A percentile compares a stretch with the other conserved stretches of the same genome.
Conservation (phyloP, 1,140 invertebrate genomes). For the Papilio polyxenes region DNA sequence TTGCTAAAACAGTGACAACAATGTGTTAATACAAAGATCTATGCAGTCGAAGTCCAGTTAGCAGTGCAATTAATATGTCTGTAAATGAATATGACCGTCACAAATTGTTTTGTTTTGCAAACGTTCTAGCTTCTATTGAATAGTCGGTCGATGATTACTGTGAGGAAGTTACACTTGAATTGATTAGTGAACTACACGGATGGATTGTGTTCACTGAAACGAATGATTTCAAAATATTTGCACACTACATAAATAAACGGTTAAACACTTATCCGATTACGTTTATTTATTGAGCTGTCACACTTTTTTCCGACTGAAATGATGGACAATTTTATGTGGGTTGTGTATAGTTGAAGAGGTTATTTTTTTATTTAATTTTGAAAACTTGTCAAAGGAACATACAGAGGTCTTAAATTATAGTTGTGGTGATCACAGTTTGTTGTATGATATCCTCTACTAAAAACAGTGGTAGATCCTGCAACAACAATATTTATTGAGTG, state of each 20-base stretch:
- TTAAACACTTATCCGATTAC: not conserved
- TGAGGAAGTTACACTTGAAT: not conserved
- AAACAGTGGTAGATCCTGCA: too few species aligned
- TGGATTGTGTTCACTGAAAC: not conserved
- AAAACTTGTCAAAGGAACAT: too few species aligned
- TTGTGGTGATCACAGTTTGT: too few species aligned
- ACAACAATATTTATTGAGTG: too few species aligned
- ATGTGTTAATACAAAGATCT: too few species aligned
- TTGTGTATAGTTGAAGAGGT: not conserved
- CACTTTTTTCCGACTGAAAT: not conserved
- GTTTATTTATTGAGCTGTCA: not conserved
- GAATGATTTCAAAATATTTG: conserved; percentile 5
- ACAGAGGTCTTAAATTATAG: too few species aligned
- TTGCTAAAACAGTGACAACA: too few species aligned
- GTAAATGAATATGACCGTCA: not conserved
- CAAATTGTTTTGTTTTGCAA: conserved; percentile 6
- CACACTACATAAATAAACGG: not conserved
- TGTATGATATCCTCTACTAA: too few species aligned
- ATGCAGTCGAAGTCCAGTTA: too few species aligned
- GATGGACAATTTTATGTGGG: not conserved
- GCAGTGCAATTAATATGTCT: not conserved
- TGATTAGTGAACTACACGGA: not conserved
- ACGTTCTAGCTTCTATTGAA: not conserved
- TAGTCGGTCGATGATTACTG: not conserved
- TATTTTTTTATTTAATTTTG: too few species aligned